Conservation (phyloP, 2,888 invertebrate species). For the Crioceris asparagi region DNA sequence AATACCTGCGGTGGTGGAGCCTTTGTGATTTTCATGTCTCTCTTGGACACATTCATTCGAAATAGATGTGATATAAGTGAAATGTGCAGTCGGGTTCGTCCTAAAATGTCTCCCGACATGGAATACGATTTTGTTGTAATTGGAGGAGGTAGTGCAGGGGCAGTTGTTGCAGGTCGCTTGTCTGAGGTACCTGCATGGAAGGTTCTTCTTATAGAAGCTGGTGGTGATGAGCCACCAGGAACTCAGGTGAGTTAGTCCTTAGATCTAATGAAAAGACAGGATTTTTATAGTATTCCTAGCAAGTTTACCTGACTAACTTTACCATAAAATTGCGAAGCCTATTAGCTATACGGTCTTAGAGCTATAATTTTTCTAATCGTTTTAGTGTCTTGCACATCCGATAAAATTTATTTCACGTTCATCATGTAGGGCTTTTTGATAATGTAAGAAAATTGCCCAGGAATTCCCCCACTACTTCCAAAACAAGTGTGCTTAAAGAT, state of each 20-base stretch:
- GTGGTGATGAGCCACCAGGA: conserved; percentile 57
- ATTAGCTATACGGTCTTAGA: too few relatives aligned
- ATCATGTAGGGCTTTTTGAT: too few relatives aligned
- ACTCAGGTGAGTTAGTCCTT: conserved; percentile 34
- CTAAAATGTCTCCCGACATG: conserved; percentile 37
- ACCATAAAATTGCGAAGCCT: too few relatives aligned
- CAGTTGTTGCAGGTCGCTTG: conserved; percentile 52
- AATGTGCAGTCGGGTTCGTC: conserved; percentile 48
- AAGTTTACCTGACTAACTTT: too few relatives aligned
- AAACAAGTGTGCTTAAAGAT: too few relatives aligned
- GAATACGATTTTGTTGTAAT: conserved; percentile 57
- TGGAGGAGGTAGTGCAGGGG: conserved; percentile 56
- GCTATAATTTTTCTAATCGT: too few relatives aligned
- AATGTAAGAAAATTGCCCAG: too few relatives aligned
- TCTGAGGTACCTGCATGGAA: conserved; percentile 55
- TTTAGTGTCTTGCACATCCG: too few relatives aligned
- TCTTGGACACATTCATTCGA: conserved; percentile 51
- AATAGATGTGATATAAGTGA: conserved; percentile 47
- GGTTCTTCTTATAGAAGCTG: conserved; percentile 61
- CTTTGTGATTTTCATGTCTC: conserved; percentile 53
- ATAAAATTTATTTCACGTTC: too few relatives aligned
- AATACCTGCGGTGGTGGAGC: conserved; percentile 48
- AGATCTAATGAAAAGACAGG: too few relatives aligned
- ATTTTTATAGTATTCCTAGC: too few relatives aligned
- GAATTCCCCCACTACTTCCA: too few relatives aligned